Evolutionary conservation across 2,113 vertebrate genomes (phyloP).

Genomic region (Trichechus manatus): DNA sequence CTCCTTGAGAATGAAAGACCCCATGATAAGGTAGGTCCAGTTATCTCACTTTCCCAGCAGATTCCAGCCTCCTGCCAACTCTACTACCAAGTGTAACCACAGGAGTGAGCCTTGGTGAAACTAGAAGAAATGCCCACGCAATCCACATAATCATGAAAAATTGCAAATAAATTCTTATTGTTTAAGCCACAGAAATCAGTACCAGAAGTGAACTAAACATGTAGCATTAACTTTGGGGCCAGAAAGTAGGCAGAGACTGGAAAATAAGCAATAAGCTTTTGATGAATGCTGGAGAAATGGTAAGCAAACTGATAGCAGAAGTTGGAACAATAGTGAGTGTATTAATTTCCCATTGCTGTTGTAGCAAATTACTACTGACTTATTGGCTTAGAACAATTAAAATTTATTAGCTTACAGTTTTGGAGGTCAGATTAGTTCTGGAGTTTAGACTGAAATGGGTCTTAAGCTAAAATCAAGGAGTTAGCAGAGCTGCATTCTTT

Average conservation of each 20-base stretch:
- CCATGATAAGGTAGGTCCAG: background rate
- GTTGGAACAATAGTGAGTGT: background rate
- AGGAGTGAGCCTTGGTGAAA: background rate
- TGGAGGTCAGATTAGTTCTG: background rate
- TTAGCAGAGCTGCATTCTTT: background rate
- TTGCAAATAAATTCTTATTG: background rate
- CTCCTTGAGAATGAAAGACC: background rate
- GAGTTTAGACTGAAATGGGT: background rate
- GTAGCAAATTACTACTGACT: background rate
- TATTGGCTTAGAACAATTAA: background rate
- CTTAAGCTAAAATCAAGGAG: background rate
- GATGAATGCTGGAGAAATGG: background rate
- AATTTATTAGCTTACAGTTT: background rate
- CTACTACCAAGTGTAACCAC: background rate
- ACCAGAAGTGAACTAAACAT: background rate
- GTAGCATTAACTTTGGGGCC: background rate
- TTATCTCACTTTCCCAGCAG: background rate
- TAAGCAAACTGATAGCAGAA: background rate
- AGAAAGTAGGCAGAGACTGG: background rate
- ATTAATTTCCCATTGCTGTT: background rate
- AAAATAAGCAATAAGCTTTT: background rate
- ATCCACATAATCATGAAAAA: background rate
- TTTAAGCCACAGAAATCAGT: background rate
- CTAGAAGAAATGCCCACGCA: background rate
- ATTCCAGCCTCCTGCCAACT: background rate